Conservation (phyloP, 2,113 vertebrate species). For the Triplophysa dalaica region DNA sequence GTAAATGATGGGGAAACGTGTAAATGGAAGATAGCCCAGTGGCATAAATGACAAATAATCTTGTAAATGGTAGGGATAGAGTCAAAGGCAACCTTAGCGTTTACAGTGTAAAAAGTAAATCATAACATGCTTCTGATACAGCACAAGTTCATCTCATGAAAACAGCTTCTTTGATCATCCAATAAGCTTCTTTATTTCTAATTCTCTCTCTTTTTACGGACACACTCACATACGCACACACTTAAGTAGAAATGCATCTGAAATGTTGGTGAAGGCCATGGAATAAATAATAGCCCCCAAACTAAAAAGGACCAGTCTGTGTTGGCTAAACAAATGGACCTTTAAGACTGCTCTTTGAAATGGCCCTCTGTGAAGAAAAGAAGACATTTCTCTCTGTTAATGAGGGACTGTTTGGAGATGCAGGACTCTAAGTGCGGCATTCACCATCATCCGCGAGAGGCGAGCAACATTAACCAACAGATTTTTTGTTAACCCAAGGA, state of each 20-base stretch:
- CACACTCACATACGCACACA: neutral
- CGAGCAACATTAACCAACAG: conserved; percentile 56
- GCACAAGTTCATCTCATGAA: conserved; percentile 42
- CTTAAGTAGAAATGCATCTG: conserved; percentile 19
- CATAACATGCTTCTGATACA: conserved; percentile 24
- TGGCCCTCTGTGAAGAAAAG: conserved; percentile 52
- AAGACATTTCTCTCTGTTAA: conserved; percentile 65
- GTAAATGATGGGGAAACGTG: too few relatives aligned
- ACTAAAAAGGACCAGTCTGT: conserved; percentile 25
- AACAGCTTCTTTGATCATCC: conserved; percentile 45
- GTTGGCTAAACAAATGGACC: conserved; percentile 55
- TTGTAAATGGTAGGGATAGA: too few relatives aligned
- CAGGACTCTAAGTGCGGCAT: conserved; percentile 50
- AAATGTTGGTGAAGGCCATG: conserved; percentile 17
- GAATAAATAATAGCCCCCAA: conserved; percentile 18
- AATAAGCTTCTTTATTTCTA: conserved; percentile 24
- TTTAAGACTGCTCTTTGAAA: conserved; percentile 53
- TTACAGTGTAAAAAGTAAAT: conserved; percentile 17
- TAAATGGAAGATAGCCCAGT: too few relatives aligned
- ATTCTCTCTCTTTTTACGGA: neutral
- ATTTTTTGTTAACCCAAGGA: conserved; percentile 49
- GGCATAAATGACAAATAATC: too few relatives aligned
- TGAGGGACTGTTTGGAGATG: conserved; percentile 61
- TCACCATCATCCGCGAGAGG: conserved; percentile 56
- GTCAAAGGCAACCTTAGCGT: too few relatives aligned